phyloP scores from a whole-genome alignment of 2,888 invertebrate species.

The Galerucella pusilla region DNA sequence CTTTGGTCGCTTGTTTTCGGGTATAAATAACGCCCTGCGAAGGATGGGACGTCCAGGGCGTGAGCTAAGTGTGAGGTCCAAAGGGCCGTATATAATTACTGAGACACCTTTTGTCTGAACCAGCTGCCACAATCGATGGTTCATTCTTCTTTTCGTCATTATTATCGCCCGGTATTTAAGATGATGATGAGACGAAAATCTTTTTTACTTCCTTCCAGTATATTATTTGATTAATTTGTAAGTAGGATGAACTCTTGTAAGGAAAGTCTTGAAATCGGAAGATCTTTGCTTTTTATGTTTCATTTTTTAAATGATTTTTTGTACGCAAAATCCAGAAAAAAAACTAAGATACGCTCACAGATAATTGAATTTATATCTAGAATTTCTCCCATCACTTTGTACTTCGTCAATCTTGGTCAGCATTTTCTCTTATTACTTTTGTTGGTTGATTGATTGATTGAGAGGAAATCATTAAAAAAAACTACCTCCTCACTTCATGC shows the following conservation, averaged over 20 bases:
- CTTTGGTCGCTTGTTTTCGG: slow-evolving; percentile 39
- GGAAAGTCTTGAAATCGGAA: too few species aligned
- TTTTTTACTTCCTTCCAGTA: slow-evolving; percentile 14
- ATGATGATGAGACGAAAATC: slow-evolving; percentile 33
- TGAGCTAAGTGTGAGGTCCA: slow-evolving; percentile 64
- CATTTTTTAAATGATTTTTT: too few species aligned
- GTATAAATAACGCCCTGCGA: slow-evolving; percentile 62
- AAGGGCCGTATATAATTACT: slow-evolving; percentile 63
- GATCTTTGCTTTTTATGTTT: too few species aligned
- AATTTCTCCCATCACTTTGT: too few species aligned
- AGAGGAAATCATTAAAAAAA: too few species aligned
- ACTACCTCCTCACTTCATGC: too few species aligned
- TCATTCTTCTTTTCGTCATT: slow-evolving; percentile 1
- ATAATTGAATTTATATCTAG: too few species aligned
- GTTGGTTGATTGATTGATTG: too few species aligned
- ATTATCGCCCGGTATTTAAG: slow-evolving; percentile 32
- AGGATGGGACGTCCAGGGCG: slow-evolving; percentile 62
- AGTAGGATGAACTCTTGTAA: background rate
- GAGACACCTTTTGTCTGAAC: slow-evolving; percentile 63
- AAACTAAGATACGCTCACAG: too few species aligned
- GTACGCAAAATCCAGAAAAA: too few species aligned
- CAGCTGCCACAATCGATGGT: slow-evolving; percentile 61
- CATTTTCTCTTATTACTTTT: too few species aligned
- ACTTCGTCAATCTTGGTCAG: too few species aligned
- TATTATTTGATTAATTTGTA: background rate